Evolutionary conservation across 23 tunicate genomes (phyloP).

Genomic region (Ascidia mentula): DNA sequence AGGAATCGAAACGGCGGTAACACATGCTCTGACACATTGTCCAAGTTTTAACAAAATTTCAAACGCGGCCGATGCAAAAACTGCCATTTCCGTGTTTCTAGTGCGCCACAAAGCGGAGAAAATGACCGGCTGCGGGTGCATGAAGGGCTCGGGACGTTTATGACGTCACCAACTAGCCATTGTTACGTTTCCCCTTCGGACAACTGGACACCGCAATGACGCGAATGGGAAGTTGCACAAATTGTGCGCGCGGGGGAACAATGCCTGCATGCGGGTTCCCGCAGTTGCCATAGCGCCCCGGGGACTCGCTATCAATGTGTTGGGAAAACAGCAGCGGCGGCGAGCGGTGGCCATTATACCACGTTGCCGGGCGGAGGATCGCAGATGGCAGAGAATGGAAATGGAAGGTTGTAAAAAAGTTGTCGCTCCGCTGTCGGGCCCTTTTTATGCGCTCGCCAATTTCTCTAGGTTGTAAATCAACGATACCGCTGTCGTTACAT

Average conservation of each 20-base stretch:
- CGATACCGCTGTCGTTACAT: not conserved
- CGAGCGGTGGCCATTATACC: not conserved
- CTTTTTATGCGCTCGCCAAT: not conserved
- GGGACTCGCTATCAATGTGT: not conserved
- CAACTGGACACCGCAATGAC: not conserved
- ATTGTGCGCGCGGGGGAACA: not conserved
- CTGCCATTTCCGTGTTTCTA: not conserved
- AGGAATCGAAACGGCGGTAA: not conserved
- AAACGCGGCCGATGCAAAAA: not conserved
- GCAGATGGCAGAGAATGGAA: not conserved
- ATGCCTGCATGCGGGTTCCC: not conserved
- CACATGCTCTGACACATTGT: not conserved
- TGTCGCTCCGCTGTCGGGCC: not conserved
- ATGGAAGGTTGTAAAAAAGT: not conserved
- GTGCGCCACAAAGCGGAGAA: not conserved
- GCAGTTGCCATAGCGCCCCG: not conserved
- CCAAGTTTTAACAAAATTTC: not conserved
- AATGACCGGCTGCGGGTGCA: not conserved
- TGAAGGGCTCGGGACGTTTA: not conserved
- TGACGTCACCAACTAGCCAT: not conserved
- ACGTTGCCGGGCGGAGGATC: not conserved
- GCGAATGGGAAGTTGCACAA: not conserved
- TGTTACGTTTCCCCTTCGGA: not conserved
- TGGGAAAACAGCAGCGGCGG: not conserved
- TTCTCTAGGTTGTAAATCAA: not conserved